These are phyloP conservation scores for Callionymus lyra DNA, from an alignment of 2,113 vertebrate species.

Conservation along the genomic window DNA sequence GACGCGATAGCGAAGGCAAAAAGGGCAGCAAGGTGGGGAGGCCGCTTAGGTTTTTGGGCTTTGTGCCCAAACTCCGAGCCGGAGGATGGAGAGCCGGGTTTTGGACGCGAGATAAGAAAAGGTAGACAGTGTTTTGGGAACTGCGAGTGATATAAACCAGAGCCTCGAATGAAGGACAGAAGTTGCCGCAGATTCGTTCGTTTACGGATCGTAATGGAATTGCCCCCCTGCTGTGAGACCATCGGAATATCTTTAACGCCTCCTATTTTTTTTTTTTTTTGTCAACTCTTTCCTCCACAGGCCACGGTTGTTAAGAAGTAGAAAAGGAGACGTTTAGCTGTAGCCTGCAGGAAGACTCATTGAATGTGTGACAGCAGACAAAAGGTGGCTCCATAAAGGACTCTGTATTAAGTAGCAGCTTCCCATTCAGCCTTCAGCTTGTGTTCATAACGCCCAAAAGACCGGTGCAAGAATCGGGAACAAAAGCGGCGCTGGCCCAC, in stretches of 20 bases:
- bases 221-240: conserved; percentile 11
- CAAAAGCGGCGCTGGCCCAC: conserved; percentile 43
- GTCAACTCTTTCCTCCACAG: conserved; percentile 12
- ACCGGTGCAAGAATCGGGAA: conserved; percentile 29
- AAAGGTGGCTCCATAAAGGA: conserved; percentile 56
- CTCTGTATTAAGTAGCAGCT: conserved; percentile 50
- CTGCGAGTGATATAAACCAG: conserved; percentile 72
- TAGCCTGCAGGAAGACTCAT: conserved; percentile 52
- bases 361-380: conserved; percentile 41
- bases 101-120: conserved; percentile 68
- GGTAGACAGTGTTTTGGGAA: conserved; percentile 72
- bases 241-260: conserved; percentile 11
- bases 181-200: conserved; percentile 41
- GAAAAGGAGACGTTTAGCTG: conserved; percentile 42
- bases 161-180: conserved; percentile 24
- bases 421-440: conserved; percentile 33
- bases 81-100: conserved; percentile 48
- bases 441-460: conserved; percentile 40
- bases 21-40: conserved; percentile 61
- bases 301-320: conserved; percentile 36
- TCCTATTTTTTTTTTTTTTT: conserved; percentile 15
- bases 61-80: conserved; percentile 42
- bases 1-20: conserved; percentile 63
- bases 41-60: conserved; percentile 41
- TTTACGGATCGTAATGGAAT: conserved; percentile 32